phyloP scores from a whole-genome alignment of 2,888 invertebrate genomes.

The Pyrocoelia pectoralis region DNA sequence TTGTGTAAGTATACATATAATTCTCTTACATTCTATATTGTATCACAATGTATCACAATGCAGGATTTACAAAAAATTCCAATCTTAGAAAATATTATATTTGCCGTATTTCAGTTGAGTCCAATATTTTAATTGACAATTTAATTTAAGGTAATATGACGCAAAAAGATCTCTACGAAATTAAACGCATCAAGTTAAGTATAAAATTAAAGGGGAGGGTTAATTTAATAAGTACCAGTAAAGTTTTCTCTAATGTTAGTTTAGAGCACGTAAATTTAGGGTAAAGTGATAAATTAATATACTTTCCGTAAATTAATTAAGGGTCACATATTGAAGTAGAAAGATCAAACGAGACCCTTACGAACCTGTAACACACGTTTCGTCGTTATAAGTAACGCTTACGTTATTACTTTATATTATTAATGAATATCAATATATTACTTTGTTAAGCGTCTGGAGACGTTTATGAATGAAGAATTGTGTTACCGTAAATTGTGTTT shows the following conservation, averaged over 20 bases:
- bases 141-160: too few relatives aligned
- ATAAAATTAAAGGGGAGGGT: not conserved
- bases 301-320: conserved; percentile 13
- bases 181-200: not conserved
- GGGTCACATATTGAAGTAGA: conserved; percentile 17
- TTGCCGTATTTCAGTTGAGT: too few relatives aligned
- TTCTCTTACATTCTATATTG: too few relatives aligned
- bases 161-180: too few relatives aligned
- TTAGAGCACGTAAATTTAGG: not conserved
- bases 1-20: too few relatives aligned
- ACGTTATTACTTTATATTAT: not conserved
- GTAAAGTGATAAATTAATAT: conserved; percentile 13
- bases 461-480: not conserved
- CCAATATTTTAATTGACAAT: too few relatives aligned
- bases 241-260: not conserved
- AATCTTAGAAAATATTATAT: too few relatives aligned
- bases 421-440: not conserved
- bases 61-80: too few relatives aligned
- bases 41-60: too few relatives aligned
- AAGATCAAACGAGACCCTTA: conserved; percentile 18
- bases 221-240: not conserved
- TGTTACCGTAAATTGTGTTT: not conserved
- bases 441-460: not conserved
- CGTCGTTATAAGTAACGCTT: not conserved
- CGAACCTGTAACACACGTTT: conserved; percentile 10